phyloP scores from a whole-genome alignment of 2,888 invertebrate species.

The Drosophila vallismaia region DNA sequence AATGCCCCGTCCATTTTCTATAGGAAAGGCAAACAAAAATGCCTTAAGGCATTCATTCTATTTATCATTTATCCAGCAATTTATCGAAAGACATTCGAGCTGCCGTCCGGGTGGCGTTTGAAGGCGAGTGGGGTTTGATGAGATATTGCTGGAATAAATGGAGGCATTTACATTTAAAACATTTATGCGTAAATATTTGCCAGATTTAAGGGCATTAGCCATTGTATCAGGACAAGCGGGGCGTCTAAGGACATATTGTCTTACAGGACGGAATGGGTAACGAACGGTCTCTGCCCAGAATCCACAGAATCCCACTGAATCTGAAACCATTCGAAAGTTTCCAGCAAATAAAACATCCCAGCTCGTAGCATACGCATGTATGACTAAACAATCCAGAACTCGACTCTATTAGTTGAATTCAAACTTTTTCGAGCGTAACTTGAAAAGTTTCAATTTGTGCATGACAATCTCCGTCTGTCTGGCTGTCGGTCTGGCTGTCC shows the following conservation, averaged over 20 bases:
- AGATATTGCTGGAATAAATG: constrained; percentile 67
- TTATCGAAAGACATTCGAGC: constrained; percentile 72
- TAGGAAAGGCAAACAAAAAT: constrained; percentile 61
- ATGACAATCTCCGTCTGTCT: constrained; percentile 37
- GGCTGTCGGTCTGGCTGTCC: not conserved
- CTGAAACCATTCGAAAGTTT: constrained; percentile 46
- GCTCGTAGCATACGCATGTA: constrained; percentile 24
- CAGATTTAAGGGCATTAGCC: constrained; percentile 50
- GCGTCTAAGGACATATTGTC: constrained; percentile 15
- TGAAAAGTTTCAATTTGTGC: constrained; percentile 72
- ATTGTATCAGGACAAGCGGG: not conserved
- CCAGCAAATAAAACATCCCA: constrained; percentile 53
- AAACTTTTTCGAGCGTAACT: constrained; percentile 66
- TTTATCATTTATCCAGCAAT: constrained; percentile 79
- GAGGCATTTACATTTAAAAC: constrained; percentile 68
- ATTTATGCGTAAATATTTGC: constrained; percentile 64
- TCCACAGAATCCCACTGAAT: constrained; percentile 34
- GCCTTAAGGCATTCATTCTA: constrained; percentile 73
- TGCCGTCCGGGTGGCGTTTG: constrained; percentile 5
- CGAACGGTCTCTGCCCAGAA: constrained; percentile 14
- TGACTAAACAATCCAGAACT: constrained; percentile 46
- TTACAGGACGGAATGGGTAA: constrained; percentile 22
- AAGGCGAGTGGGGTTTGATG: constrained; percentile 13
- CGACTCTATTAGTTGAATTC: constrained; percentile 54
- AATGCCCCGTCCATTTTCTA: constrained; percentile 14